phyloP scores from a whole-genome alignment of 2,797 vertebrate species.

The Echiichthys vipera region DNA sequence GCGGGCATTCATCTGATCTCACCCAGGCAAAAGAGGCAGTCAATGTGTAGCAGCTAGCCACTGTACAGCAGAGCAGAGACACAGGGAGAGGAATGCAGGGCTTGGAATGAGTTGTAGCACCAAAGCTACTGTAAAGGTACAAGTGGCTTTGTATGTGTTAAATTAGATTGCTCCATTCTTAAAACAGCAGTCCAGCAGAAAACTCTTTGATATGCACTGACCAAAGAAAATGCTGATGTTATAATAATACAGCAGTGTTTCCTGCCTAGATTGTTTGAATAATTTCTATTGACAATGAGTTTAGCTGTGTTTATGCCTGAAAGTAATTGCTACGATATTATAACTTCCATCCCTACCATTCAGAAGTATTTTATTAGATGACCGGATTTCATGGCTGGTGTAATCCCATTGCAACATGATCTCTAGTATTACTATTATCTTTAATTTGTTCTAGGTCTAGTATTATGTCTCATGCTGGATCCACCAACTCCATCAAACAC shows the following conservation, averaged over 20 bases:
- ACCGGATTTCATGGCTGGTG: too few relatives aligned
- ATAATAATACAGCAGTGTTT: neutral
- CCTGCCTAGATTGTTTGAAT: neutral
- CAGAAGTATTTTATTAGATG: too few relatives aligned
- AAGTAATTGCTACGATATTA: neutral
- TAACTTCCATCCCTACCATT: neutral
- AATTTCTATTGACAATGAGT: neutral
- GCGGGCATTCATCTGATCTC: constrained; percentile 77
- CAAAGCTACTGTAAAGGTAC: neutral
- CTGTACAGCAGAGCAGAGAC: constrained; percentile 35
- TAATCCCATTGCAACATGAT: too few relatives aligned
- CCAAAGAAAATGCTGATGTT: neutral
- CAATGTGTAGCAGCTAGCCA: constrained; percentile 53
- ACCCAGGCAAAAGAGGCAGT: constrained; percentile 66
- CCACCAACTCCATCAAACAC: too few relatives aligned
- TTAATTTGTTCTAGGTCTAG: too few relatives aligned
- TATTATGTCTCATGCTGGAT: too few relatives aligned
- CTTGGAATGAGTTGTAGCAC: neutral
- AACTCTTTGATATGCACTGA: neutral
- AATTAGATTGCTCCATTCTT: neutral
- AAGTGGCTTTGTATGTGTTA: constrained; percentile 5
- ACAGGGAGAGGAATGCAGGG: neutral
- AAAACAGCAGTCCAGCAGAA: neutral
- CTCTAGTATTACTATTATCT: too few relatives aligned
- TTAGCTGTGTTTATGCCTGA: neutral